Evolutionary conservation across 2,888 invertebrate species (phyloP).

Genomic region (Habrosyne pyritoides): DNA sequence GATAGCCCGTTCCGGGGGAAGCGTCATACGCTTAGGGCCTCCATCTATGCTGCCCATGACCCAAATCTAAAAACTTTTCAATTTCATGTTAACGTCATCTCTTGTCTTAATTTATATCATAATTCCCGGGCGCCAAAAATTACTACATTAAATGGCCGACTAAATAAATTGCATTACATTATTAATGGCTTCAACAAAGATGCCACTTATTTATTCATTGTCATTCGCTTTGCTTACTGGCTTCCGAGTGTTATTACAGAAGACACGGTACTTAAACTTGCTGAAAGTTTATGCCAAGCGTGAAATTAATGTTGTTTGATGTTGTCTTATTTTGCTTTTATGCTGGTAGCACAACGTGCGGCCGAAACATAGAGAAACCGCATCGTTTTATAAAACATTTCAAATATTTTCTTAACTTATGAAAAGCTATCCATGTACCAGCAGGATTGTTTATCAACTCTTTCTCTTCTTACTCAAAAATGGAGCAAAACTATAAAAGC

Average conservation of each 20-base stretch:
- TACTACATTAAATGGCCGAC: background rate
- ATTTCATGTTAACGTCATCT: no score
- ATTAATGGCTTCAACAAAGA: background rate
- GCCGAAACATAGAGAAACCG: background rate
- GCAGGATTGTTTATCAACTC: no score
- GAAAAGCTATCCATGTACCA: no score
- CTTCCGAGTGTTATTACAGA: constrained; percentile 8
- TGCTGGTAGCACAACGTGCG: constrained; percentile 3
- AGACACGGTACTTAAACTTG: constrained; percentile 9
- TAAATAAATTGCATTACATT: background rate
- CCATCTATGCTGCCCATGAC: no score
- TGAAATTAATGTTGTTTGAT: constrained; percentile 18
- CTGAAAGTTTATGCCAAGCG: constrained; percentile 15
- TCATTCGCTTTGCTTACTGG: constrained; percentile 6
- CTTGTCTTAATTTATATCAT: no score
- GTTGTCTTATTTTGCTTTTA: constrained; percentile 11
- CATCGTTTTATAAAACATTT: background rate
- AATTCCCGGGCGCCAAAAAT: background rate
- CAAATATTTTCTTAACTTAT: no score
- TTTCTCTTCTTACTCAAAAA: no score
- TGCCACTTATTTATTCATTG: constrained; percentile 8
- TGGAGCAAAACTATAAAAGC: no score
- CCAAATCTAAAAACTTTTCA: no score
- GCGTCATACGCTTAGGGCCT: no score
- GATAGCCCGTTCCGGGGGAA: no score